Evolutionary conservation across 2,888 invertebrate species (phyloP).

Genomic region (Lydus trimaculatus): DNA sequence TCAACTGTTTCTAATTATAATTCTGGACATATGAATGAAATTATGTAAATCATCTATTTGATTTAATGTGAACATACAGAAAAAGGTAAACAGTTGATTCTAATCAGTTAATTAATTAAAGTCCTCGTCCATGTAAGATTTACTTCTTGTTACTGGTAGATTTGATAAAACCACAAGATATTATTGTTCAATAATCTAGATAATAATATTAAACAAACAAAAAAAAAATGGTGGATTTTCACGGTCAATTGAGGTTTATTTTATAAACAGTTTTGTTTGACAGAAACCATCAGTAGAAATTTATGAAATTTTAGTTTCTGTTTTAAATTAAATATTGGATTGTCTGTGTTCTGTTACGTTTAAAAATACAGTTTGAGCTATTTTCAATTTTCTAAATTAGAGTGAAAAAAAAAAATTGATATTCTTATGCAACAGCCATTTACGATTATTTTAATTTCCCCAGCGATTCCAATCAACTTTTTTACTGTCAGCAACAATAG

Average conservation of each 20-base stretch:
- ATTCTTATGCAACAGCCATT: neutral
- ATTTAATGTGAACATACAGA: neutral
- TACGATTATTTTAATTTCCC: neutral
- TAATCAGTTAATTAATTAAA: neutral
- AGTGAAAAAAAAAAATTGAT: neutral
- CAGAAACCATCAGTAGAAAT: neutral
- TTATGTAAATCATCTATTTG: neutral
- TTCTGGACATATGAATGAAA: neutral
- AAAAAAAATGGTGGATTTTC: neutral
- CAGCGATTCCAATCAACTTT: conserved; percentile 2
- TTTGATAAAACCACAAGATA: neutral
- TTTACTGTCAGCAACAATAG: neutral
- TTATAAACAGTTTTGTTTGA: neutral
- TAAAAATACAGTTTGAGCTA: neutral
- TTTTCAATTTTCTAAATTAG: neutral
- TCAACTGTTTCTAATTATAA: neutral
- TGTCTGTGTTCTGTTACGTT: neutral
- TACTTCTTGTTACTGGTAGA: neutral
- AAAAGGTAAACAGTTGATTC: neutral
- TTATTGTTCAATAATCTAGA: neutral
- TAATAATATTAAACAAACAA: neutral
- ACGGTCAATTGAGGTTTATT: neutral
- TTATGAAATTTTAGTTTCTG: neutral
- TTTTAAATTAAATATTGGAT: neutral
- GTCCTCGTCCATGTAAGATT: neutral